These are phyloP conservation scores for Drosophila murphyi DNA, from an alignment of 1,140 invertebrate genomes.

Conservation along the genomic window DNA sequence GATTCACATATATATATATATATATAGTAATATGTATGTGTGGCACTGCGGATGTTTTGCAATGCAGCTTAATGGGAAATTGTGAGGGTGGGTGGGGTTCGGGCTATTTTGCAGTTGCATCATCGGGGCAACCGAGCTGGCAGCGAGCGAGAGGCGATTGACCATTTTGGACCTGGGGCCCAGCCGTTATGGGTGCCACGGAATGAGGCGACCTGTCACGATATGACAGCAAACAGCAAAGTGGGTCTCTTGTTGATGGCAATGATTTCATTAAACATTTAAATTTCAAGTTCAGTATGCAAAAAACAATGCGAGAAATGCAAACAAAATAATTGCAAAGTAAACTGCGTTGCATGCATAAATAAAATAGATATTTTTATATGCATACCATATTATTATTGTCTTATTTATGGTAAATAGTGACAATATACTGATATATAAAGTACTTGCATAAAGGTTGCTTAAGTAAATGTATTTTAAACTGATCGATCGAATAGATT, in stretches of 20 bases:
- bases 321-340: constrained; percentile 29
- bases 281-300: constrained; percentile 78
- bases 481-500: too few species aligned
- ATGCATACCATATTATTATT: background rate
- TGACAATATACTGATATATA: too few species aligned
- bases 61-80: background rate
- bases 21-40: background rate
- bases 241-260: constrained; percentile 44
- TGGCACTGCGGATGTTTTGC: constrained; percentile 13
- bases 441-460: too few species aligned
- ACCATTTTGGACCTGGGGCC: constrained; percentile 13
- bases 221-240: constrained; percentile 37
- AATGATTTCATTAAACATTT: constrained; percentile 81
- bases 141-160: background rate
- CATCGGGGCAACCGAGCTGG: constrained; percentile 15
- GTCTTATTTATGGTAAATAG: too few species aligned
- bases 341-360: constrained; percentile 13
- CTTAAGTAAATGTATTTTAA: too few species aligned
- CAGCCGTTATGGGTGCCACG: background rate
- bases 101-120: constrained; percentile 33
- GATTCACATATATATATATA: too few species aligned
- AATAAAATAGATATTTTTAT: background rate
- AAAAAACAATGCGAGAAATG: constrained; percentile 25
- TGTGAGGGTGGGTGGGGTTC: background rate
- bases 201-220: constrained; percentile 22